A percentile compares a stretch with the other conserved stretches of the same genome.
These are phyloP conservation scores for Cryptus armator DNA, from an alignment of 2,888 invertebrate genomes.

Conservation along the genomic window DNA sequence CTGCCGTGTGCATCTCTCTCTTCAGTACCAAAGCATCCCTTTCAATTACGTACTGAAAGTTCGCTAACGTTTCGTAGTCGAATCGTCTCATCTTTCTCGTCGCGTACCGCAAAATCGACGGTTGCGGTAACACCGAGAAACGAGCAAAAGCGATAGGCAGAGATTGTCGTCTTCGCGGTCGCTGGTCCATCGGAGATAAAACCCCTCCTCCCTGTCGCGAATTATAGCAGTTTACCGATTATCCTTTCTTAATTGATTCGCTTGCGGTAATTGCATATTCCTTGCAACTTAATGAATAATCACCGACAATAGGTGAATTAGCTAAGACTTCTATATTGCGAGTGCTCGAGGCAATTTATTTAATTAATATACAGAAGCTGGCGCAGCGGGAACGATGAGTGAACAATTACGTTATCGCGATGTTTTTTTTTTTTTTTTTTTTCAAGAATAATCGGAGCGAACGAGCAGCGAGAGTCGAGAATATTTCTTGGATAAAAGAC, in stretches of 20 bases:
- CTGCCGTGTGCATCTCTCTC: slow-evolving; percentile 50
- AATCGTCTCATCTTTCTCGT: slow-evolving; percentile 26
- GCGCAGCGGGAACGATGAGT: slow-evolving; percentile 27
- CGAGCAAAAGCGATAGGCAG: slow-evolving; percentile 16
- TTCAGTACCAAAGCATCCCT: slow-evolving; percentile 80
- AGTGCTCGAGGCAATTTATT: slow-evolving; percentile 3
- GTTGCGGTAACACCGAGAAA: slow-evolving; percentile 34
- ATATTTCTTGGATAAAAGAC: slow-evolving; percentile 47
- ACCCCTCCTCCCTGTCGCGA: not conserved
- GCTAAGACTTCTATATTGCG: slow-evolving; percentile 28
- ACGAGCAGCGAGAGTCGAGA: slow-evolving; percentile 16
- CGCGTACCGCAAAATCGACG: slow-evolving; percentile 62
- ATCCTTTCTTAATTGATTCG: slow-evolving; percentile 62
- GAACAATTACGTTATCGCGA: slow-evolving; percentile 21
- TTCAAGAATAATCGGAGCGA: not conserved
- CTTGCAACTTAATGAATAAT: slow-evolving; percentile 51
- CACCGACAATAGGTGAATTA: slow-evolving; percentile 57
- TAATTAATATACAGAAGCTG: not conserved
- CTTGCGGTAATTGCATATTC: slow-evolving; percentile 56
- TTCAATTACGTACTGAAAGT: slow-evolving; percentile 80
- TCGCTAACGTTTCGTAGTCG: slow-evolving; percentile 21
- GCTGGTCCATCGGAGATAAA: slow-evolving; percentile 33
- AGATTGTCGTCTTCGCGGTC: not conserved
- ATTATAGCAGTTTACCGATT: slow-evolving; percentile 54
- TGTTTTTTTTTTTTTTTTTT: not conserved